These are phyloP conservation scores for Andrena flavipes DNA, from an alignment of 2,888 invertebrate species.

Conservation along the genomic window DNA sequence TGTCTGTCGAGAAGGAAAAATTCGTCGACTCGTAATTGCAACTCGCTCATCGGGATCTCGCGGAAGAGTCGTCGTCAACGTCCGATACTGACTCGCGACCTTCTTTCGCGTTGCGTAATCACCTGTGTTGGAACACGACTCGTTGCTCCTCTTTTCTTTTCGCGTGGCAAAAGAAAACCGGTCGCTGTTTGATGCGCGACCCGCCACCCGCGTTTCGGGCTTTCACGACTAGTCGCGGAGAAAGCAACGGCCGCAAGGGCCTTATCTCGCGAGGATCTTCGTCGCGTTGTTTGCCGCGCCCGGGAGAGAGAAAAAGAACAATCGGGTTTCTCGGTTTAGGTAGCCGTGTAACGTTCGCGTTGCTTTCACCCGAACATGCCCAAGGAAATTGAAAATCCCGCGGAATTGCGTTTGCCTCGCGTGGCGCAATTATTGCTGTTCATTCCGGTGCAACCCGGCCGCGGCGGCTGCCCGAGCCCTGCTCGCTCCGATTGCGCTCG, in stretches of 20 bases:
- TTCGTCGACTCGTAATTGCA: neutral
- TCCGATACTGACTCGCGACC: slow-evolving; percentile 49
- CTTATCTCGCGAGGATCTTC: too few relatives aligned
- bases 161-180: neutral
- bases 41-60: slow-evolving; percentile 8
- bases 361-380: neutral
- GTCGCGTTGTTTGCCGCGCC: too few relatives aligned
- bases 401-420: neutral
- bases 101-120: slow-evolving; percentile 54
- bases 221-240: neutral
- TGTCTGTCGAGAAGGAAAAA: neutral
- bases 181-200: neutral
- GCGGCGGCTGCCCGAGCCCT: neutral
- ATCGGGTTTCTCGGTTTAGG: too few relatives aligned
- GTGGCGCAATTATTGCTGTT: neutral
- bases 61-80: slow-evolving; percentile 10
- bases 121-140: slow-evolving; percentile 12
- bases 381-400: neutral
- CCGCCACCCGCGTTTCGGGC: neutral
- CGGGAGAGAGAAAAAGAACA: too few relatives aligned
- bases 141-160: slow-evolving; percentile 33
- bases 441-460: neutral
- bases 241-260: too few relatives aligned
- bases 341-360: neutral
- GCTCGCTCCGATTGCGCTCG: neutral